Evolutionary conservation across 1,140 invertebrate genomes (phyloP).

Genomic region (Drosophila pseudoananassae): DNA sequence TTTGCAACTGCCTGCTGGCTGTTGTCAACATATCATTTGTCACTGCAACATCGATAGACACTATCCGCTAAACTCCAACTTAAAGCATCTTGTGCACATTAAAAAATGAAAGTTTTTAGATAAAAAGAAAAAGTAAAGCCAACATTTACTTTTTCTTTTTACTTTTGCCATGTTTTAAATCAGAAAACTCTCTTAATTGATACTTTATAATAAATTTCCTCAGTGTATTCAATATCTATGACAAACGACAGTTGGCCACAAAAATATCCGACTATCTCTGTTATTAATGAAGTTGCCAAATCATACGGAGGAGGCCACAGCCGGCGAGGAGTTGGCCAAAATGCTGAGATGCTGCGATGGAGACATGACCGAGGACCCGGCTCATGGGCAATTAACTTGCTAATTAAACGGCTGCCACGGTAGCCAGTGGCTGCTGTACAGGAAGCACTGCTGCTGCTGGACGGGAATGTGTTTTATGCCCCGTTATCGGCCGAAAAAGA

Average conservation of each 20-base stretch:
- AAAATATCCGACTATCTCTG: conserved; percentile 23
- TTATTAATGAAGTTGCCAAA: conserved; percentile 79
- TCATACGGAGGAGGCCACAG: conserved; percentile 1
- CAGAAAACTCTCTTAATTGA: too few species aligned
- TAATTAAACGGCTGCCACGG: conserved; percentile 72
- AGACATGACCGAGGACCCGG: conserved; percentile 8
- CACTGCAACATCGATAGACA: conserved; percentile 58
- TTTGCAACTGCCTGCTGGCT: conserved; percentile 63
- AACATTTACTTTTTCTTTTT: too few species aligned
- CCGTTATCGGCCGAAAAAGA: conserved; percentile 52
- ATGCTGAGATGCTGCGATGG: neutral
- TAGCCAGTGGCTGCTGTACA: conserved; percentile 62
- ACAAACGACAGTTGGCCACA: conserved; percentile 52
- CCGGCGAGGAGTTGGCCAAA: neutral
- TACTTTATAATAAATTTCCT: neutral
- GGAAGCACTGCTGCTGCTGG: conserved; percentile 51
- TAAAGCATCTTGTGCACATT: conserved; percentile 7
- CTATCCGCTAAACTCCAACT: conserved; percentile 18
- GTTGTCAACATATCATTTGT: conserved; percentile 82
- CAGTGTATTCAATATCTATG: conserved; percentile 49
- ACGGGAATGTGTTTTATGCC: conserved; percentile 55
- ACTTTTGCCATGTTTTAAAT: too few species aligned
- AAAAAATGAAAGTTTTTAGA: neutral
- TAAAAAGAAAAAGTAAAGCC: neutral
- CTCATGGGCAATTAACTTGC: conserved; percentile 73